Evolutionary conservation across 2,888 invertebrate genomes (phyloP).

Genomic region (Scaptomyza caliginosa): DNA sequence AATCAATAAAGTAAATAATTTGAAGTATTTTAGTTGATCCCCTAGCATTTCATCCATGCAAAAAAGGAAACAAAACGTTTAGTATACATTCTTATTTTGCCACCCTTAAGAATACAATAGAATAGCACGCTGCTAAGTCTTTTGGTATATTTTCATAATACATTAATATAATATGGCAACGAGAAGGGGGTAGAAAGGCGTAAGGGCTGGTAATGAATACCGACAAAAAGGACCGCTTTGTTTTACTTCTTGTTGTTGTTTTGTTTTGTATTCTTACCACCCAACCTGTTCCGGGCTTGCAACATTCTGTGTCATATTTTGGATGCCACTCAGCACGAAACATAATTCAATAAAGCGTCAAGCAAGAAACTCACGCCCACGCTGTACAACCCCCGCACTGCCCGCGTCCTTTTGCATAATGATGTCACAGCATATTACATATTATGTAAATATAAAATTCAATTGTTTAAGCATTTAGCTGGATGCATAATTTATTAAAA

Average conservation of each 20-base stretch:
- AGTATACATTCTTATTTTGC: background rate
- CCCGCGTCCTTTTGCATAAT: conserved; percentile 59
- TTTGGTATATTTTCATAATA: background rate
- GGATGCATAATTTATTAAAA: conserved; percentile 84
- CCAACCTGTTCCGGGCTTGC: conserved; percentile 17
- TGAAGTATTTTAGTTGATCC: background rate
- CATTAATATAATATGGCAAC: background rate
- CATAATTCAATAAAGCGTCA: conserved; percentile 73
- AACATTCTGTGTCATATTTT: conserved; percentile 66
- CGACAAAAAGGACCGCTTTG: conserved; percentile 10
- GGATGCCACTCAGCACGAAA: conserved; percentile 65
- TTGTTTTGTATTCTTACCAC: background rate
- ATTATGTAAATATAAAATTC: conserved; percentile 83
- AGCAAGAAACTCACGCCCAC: conserved; percentile 32
- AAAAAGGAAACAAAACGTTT: too few relatives aligned
- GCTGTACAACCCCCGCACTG: background rate
- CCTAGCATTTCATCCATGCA: background rate
- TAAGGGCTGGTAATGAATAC: conserved; percentile 19
- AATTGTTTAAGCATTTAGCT: conserved; percentile 84
- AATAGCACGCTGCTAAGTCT: background rate
- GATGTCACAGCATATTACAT: conserved; percentile 79
- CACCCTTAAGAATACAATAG: background rate
- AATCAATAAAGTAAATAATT: background rate
- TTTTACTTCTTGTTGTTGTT: background rate
- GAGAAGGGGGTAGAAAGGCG: background rate